phyloP scores from a whole-genome alignment of 2,888 invertebrate genomes.

The Euzophera pinguis region DNA sequence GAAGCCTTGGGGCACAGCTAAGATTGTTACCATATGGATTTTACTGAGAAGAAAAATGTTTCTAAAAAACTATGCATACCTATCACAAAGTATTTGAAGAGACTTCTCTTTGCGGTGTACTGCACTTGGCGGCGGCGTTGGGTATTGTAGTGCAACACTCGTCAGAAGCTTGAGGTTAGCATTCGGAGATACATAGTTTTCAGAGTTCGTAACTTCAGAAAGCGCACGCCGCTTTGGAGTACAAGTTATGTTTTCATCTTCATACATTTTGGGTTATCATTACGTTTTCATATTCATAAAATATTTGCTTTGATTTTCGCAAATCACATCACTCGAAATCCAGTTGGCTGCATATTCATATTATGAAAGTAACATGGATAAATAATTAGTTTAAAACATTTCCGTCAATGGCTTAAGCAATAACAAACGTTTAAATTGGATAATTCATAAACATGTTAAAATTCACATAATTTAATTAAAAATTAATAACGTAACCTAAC shows the following conservation, averaged over 20 bases:
- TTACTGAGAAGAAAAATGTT: no score
- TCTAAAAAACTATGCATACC: slow-evolving; percentile 43
- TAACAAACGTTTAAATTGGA: neutral
- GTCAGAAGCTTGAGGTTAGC: slow-evolving; percentile 84
- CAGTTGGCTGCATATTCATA: slow-evolving; percentile 48
- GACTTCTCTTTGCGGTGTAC: slow-evolving; percentile 81
- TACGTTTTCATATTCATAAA: slow-evolving; percentile 60
- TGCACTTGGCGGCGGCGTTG: slow-evolving; percentile 73
- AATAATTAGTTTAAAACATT: slow-evolving; percentile 12
- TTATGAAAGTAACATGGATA: slow-evolving; percentile 22
- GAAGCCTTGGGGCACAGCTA: no score
- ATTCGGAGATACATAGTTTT: slow-evolving; percentile 81
- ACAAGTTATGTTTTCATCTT: slow-evolving; percentile 72
- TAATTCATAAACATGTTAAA: slow-evolving; percentile 15
- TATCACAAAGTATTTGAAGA: slow-evolving; percentile 80
- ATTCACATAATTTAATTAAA: slow-evolving; percentile 21
- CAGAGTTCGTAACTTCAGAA: slow-evolving; percentile 77
- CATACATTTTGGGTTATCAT: slow-evolving; percentile 76
- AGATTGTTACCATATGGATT: no score
- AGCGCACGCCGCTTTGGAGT: slow-evolving; percentile 77
- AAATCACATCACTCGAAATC: slow-evolving; percentile 53
- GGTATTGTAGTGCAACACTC: slow-evolving; percentile 80
- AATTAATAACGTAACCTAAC: slow-evolving; percentile 53
- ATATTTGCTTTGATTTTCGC: slow-evolving; percentile 59
- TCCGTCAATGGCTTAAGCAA: neutral